phyloP scores from a whole-genome alignment of 1,140 invertebrate species.

The Orussus abietinus region DNA sequence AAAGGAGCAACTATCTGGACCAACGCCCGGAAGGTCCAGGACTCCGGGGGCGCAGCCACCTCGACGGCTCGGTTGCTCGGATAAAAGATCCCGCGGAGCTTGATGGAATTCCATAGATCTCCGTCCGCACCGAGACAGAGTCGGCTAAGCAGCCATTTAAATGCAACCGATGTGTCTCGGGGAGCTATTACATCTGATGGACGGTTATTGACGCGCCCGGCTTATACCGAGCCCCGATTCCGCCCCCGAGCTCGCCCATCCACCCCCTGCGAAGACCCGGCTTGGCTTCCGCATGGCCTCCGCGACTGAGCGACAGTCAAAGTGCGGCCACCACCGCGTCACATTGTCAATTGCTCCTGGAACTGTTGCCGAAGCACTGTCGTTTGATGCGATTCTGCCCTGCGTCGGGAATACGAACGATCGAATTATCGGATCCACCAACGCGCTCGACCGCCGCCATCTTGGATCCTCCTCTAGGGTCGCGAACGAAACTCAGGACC shows the following conservation, averaged over 20 bases:
- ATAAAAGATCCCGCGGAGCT: conserved; percentile 51
- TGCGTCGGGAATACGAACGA: conserved; percentile 20
- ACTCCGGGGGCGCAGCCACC: no score
- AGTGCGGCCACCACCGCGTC: conserved; percentile 26
- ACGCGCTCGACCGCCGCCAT: no score
- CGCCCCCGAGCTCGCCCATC: conserved; percentile 17
- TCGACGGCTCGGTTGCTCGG: conserved; percentile 47
- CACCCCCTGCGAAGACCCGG: conserved; percentile 4
- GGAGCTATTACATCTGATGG: conserved; percentile 56
- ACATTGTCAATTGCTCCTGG: conserved; percentile 35
- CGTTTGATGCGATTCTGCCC: conserved; percentile 5
- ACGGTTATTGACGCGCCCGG: conserved; percentile 54
- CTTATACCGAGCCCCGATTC: conserved; percentile 38
- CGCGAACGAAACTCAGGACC: no score
- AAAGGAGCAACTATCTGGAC: no score
- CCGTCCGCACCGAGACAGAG: conserved; percentile 54
- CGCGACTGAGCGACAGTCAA: conserved; percentile 8
- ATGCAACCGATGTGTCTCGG: conserved; percentile 56
- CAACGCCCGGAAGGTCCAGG: no score
- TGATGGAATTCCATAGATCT: conserved; percentile 57
- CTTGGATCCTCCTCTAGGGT: no score
- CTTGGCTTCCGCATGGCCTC: conserved; percentile 8
- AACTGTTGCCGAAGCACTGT: conserved; percentile 14
- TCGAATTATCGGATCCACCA: conserved; percentile 16
- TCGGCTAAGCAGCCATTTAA: conserved; percentile 56